phyloP scores from a whole-genome alignment of 2,797 vertebrate genomes.

The Bovichtus diacanthus region DNA sequence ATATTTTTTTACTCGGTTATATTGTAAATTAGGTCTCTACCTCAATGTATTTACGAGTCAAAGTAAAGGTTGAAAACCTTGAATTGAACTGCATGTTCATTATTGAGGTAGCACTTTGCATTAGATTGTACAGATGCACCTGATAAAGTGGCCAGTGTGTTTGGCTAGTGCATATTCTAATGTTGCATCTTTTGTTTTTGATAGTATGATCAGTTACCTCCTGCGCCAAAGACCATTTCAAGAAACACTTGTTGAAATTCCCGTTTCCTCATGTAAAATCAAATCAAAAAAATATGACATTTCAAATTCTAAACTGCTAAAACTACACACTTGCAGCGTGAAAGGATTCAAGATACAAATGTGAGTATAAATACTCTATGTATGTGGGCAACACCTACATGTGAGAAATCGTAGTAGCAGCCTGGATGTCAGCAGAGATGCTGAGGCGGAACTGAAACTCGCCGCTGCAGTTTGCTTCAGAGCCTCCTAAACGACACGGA shows the following conservation, averaged over 20 bases:
- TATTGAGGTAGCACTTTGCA: not conserved
- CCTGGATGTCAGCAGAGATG: too few species aligned
- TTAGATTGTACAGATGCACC: not conserved
- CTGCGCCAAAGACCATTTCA: not conserved
- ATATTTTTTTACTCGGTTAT: too few species aligned
- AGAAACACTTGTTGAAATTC: not conserved
- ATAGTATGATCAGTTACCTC: not conserved
- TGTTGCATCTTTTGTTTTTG: not conserved
- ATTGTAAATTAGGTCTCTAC: too few species aligned
- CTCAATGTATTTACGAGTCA: too few species aligned
- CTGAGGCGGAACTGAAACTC: conserved; percentile 49
- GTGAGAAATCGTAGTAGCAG: too few species aligned
- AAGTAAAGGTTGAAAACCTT: too few species aligned
- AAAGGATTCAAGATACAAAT: too few species aligned
- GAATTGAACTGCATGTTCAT: not conserved
- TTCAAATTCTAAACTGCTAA: not conserved
- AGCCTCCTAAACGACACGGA: conserved; percentile 42
- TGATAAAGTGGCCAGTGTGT: not conserved
- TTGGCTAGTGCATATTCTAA: not conserved
- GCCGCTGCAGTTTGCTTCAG: conserved; percentile 38
- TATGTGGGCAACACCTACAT: too few species aligned
- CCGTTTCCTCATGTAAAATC: not conserved
- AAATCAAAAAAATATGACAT: too few species aligned
- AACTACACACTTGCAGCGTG: too few species aligned
- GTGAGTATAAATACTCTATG: too few species aligned